Conservation (phyloP, 2,113 vertebrate genomes). For the Apus apus region DNA sequence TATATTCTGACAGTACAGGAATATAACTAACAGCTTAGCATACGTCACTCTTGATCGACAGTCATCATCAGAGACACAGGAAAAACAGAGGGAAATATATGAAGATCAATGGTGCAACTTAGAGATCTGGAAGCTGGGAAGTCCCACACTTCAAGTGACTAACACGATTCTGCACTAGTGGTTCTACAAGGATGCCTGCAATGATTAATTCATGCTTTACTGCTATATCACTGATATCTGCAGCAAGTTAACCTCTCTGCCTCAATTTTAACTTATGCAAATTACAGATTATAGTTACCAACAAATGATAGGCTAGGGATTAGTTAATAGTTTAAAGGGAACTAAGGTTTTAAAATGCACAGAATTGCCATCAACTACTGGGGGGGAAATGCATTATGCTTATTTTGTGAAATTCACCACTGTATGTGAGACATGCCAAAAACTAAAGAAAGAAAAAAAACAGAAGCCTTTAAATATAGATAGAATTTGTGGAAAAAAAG, state of each 20-base stretch:
- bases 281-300: not conserved
- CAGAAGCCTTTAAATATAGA: not conserved
- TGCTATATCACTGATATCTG: not conserved
- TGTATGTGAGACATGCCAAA: not conserved
- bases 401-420: not conserved
- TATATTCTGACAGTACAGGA: not conserved
- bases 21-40: not conserved
- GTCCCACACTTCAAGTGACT: not conserved
- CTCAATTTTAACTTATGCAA: not conserved
- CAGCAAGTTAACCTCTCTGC: not conserved
- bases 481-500: not conserved
- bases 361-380: not conserved
- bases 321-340: not conserved
- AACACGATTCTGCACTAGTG: not conserved
- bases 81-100: not conserved
- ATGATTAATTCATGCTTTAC: not conserved
- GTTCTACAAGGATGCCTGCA: not conserved
- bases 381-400: not conserved
- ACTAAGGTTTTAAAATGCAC: not conserved
- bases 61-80: not conserved
- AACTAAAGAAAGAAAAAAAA: not conserved
- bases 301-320: not conserved
- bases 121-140: not conserved
- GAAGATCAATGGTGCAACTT: not conserved
- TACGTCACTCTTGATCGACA: not conserved